These are phyloP conservation scores for Trissoscelio sp. DNA, from an alignment of 2,888 invertebrate species.

Conservation along the genomic window DNA sequence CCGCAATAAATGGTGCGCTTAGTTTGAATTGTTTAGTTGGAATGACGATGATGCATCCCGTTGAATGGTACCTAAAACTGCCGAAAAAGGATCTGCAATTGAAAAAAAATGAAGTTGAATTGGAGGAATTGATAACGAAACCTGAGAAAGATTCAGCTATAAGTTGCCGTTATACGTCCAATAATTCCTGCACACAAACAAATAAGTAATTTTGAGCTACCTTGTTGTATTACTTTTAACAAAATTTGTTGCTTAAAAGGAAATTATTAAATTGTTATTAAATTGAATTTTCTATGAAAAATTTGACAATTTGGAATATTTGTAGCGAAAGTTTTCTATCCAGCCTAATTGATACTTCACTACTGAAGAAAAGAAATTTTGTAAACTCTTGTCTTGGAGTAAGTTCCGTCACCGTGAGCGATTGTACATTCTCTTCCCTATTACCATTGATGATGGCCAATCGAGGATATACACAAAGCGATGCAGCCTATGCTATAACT, in stretches of 20 bases:
- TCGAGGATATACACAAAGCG: conserved; percentile 85
- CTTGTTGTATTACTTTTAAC: no score
- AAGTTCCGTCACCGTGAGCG: conserved; percentile 88
- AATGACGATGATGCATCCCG: conserved; percentile 89
- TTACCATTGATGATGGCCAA: conserved; percentile 87
- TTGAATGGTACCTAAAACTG: conserved; percentile 86
- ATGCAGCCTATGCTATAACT: conserved; percentile 88
- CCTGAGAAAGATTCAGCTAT: conserved; percentile 74
- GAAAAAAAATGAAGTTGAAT: conserved; percentile 71
- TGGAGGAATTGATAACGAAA: conserved; percentile 68
- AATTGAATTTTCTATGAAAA: no score
- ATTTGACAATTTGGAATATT: no score
- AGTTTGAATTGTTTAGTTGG: conserved; percentile 88
- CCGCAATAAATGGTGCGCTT: conserved; percentile 87
- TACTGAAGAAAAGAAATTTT: conserved; percentile 79
- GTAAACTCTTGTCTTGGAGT: conserved; percentile 89
- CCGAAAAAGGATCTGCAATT: conserved; percentile 67
- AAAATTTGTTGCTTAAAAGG: no score
- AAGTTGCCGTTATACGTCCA: conserved; percentile 67
- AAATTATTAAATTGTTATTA: no score
- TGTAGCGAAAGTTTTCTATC: conserved; percentile 9
- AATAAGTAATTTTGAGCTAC: no score
- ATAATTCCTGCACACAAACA: no score
- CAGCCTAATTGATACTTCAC: conserved; percentile 76
- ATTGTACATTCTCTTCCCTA: conserved; percentile 88